Evolutionary conservation across 2,888 invertebrate genomes (phyloP).

Genomic region (Cantharis nigra): DNA sequence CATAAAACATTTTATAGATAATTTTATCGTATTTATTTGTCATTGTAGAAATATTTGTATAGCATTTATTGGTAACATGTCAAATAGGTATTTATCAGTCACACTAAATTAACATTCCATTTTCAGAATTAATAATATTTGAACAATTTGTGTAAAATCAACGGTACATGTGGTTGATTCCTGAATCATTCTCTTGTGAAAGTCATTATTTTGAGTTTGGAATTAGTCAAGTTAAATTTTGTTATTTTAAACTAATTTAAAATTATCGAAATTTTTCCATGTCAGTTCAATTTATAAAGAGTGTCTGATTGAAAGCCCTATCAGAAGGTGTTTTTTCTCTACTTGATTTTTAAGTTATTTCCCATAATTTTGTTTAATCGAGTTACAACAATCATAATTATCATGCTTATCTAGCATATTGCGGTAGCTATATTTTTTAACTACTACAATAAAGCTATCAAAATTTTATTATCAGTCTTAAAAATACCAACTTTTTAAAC

Average conservation of each 20-base stretch:
- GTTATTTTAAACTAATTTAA: too few species aligned
- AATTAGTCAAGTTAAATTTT: too few species aligned
- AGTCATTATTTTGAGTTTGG: background rate
- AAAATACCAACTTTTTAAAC: background rate
- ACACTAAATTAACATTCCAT: background rate
- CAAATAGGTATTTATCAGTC: background rate
- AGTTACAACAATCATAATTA: background rate
- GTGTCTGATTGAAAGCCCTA: too few species aligned
- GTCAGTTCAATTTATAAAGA: too few species aligned
- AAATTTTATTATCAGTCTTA: background rate
- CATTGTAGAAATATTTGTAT: background rate
- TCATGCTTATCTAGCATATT: background rate
- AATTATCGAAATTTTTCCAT: too few species aligned
- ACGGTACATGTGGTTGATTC: background rate
- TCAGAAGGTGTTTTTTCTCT: too few species aligned
- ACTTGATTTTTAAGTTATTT: background rate
- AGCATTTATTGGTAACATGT: background rate
- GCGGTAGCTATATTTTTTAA: background rate
- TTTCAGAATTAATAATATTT: background rate
- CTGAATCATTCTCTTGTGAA: background rate
- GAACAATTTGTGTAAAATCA: background rate
- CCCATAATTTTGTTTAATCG: background rate
- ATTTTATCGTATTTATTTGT: background rate
- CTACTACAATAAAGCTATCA: background rate
- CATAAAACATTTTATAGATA: background rate